phyloP scores from a whole-genome alignment of 2,888 invertebrate genomes.

The Ecliptopera silaceata region DNA sequence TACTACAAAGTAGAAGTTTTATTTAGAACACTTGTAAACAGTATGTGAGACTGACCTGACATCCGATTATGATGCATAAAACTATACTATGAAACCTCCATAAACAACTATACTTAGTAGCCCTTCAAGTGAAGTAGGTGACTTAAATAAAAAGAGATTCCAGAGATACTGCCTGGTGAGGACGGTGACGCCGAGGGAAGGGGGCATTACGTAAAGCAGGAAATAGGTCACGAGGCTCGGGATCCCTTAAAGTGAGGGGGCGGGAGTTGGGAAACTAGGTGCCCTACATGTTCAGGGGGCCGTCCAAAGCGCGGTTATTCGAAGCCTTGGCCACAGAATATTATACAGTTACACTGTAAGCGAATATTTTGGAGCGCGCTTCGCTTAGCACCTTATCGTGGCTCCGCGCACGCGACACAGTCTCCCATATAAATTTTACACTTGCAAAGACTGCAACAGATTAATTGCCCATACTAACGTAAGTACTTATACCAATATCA shows the following conservation, averaged over 20 bases:
- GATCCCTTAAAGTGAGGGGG: constrained; percentile 34
- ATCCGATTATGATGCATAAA: too few species aligned
- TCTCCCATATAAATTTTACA: too few species aligned
- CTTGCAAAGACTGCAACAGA: too few species aligned
- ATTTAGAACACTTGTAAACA: too few species aligned
- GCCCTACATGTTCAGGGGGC: constrained; percentile 60
- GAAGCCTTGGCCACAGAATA: neutral
- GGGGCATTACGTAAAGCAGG: constrained; percentile 56
- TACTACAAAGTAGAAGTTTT: too few species aligned
- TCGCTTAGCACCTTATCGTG: too few species aligned
- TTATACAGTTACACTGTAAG: neutral
- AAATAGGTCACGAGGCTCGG: constrained; percentile 64
- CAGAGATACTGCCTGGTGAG: neutral
- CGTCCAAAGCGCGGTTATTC: neutral
- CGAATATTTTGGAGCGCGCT: neutral
- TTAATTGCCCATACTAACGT: too few species aligned
- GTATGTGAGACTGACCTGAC: too few species aligned
- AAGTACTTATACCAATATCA: too few species aligned
- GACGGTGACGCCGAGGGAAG: constrained; percentile 13
- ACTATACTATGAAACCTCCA: too few species aligned
- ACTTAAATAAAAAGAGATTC: neutral
- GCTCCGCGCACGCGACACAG: neutral
- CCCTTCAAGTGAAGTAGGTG: neutral
- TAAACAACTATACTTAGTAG: too few species aligned
- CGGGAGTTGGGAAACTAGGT: constrained; percentile 57